phyloP scores from a whole-genome alignment of 2,888 invertebrate genomes.

The Gasteruption jaculator region DNA sequence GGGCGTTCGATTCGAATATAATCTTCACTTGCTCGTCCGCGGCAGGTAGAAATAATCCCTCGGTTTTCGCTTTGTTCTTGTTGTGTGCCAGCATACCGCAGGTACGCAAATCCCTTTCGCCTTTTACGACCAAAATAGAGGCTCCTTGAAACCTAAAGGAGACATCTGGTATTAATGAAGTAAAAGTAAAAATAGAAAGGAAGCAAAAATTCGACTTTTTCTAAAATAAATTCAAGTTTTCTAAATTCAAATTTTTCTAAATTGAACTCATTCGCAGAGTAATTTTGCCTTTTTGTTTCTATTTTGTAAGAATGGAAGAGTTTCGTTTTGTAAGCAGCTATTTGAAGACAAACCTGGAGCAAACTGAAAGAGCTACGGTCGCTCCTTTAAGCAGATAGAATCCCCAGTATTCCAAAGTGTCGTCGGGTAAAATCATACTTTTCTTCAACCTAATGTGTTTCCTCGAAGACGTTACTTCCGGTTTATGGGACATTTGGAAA shows the following conservation, averaged over 20 bases:
- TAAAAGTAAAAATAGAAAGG: conserved; percentile 5
- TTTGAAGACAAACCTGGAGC: conserved; percentile 71
- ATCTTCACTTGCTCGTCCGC: conserved; percentile 60
- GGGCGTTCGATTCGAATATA: conserved; percentile 59
- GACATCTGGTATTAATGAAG: no score
- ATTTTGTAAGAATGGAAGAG: no score
- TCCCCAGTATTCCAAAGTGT: conserved; percentile 85
- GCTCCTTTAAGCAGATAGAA: conserved; percentile 79
- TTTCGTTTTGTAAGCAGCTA: no score
- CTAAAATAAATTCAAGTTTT: no score
- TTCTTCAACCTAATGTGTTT: conserved; percentile 76
- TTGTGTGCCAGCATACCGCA: conserved; percentile 73
- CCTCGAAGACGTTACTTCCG: conserved; percentile 63
- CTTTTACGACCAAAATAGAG: conserved; percentile 75
- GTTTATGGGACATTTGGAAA: conserved; percentile 68
- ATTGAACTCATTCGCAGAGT: no score
- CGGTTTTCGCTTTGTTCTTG: conserved; percentile 59
- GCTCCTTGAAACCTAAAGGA: conserved; percentile 63
- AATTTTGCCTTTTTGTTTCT: no score
- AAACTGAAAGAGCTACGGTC: conserved; percentile 71
- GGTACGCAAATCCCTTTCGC: conserved; percentile 70
- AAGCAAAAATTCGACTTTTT: conserved; percentile 1
- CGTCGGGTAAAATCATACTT: conserved; percentile 78
- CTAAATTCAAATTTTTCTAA: no score
- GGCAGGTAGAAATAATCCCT: conserved; percentile 49